A percentile compares a stretch with the other conserved stretches of the same genome.
Conservation (phyloP, 1,140 invertebrate species). For the Scaptomyza pallida region DNA sequence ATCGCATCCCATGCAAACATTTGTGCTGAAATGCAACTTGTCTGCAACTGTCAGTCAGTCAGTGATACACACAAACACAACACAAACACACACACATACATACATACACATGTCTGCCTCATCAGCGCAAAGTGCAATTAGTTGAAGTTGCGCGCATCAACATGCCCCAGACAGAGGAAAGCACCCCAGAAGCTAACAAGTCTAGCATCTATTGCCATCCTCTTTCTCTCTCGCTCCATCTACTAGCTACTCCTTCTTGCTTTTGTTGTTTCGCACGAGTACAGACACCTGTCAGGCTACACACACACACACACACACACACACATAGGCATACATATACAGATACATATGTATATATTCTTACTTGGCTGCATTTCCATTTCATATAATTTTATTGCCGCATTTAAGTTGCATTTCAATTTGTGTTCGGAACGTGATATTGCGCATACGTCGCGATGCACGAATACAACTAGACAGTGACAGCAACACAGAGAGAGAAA, state of each 20-base stretch:
- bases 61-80: conserved; percentile 37
- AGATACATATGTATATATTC: conserved; percentile 28
- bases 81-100: conserved; percentile 10
- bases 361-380: conserved; percentile 52
- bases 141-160: conserved; percentile 77
- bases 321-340: conserved; percentile 6
- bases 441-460: conserved; percentile 45
- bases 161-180: conserved; percentile 58
- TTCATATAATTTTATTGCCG: conserved; percentile 66
- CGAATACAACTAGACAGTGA: conserved; percentile 7
- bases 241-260: not conserved
- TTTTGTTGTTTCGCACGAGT: conserved; percentile 9
- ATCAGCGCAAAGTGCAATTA: conserved; percentile 82
- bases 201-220: conserved; percentile 32
- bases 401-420: conserved; percentile 75
- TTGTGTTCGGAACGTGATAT: conserved; percentile 53
- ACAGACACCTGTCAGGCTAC: too few species aligned
- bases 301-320: conserved; percentile 10
- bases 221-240: not conserved
- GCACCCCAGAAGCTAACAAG: conserved; percentile 73
- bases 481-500: not conserved
- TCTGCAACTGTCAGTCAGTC: conserved; percentile 79
- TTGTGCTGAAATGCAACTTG: conserved; percentile 81
- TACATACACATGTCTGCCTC: conserved; percentile 68
- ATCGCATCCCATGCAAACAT: conserved; percentile 76